These are phyloP conservation scores for Epicauta chinensis DNA, from an alignment of 1,140 invertebrate species.

Conservation along the genomic window DNA sequence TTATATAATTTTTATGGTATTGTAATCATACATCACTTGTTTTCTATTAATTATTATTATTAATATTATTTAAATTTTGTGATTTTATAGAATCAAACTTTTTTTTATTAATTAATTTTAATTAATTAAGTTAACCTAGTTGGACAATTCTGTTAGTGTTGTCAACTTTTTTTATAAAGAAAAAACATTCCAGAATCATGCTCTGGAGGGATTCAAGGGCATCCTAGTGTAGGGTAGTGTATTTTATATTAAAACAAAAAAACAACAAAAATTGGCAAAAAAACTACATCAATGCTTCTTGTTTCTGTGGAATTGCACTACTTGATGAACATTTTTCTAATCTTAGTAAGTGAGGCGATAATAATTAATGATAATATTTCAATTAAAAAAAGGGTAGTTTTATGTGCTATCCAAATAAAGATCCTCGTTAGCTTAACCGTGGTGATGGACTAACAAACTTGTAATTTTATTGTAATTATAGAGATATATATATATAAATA, in stretches of 20 bases:
- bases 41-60: no score
- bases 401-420: not conserved
- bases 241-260: conserved; percentile 3
- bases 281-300: no score
- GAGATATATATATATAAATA: conserved; percentile 9
- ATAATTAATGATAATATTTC: no score
- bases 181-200: conserved; percentile 42
- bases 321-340: not conserved
- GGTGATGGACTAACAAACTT: conserved; percentile 38
- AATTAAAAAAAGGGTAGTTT: no score
- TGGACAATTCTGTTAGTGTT: not conserved
- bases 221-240: conserved; percentile 36
- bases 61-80: no score
- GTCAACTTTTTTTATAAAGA: not conserved
- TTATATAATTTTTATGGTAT: no score
- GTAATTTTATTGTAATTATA: conserved; percentile 38
- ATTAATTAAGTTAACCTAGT: not conserved
- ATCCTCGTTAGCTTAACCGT: conserved; percentile 31
- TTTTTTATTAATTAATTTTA: not conserved
- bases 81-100: no score
- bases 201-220: conserved; percentile 44
- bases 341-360: not conserved
- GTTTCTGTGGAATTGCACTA: not conserved
- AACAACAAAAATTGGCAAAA: no score
- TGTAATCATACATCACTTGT: no score